Evolutionary conservation across 2,888 invertebrate genomes (phyloP).

Genomic region (Orchesellides sinensis): DNA sequence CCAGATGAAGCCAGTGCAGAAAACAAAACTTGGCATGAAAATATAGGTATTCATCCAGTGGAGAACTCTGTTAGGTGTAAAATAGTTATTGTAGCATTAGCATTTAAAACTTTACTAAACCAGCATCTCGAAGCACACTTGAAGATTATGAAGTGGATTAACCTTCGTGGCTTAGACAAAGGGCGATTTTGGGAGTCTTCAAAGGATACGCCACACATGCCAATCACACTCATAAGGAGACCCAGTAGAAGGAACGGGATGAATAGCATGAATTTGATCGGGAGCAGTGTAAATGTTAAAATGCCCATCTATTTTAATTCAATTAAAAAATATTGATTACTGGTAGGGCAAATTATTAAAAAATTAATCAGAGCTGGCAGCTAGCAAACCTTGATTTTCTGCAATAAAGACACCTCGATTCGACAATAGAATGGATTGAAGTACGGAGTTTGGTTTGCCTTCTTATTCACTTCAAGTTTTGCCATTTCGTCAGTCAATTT

Average conservation of each 20-base stretch:
- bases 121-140: not conserved
- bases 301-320: constrained; percentile 84
- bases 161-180: constrained; percentile 92
- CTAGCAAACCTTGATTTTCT: constrained; percentile 45
- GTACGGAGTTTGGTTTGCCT: too few relatives aligned
- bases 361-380: not conserved
- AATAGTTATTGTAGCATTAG: not conserved
- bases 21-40: constrained; percentile 86
- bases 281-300: constrained; percentile 89
- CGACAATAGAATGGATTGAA: constrained; percentile 57
- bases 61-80: constrained; percentile 43
- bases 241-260: constrained; percentile 87
- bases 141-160: not conserved
- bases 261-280: constrained; percentile 88
- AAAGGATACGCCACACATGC: constrained; percentile 87
- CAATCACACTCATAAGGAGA: constrained; percentile 90
- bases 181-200: constrained; percentile 88
- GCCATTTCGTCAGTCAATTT: too few relatives aligned
- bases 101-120: not conserved
- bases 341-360: not conserved
- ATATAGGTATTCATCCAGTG: constrained; percentile 64
- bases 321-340: not conserved
- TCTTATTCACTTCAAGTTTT: too few relatives aligned
- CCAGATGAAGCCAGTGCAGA: constrained; percentile 89
- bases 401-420: constrained; percentile 34